Evolutionary conservation across 2,888 invertebrate species (phyloP).

Genomic region (Plebejus anna): DNA sequence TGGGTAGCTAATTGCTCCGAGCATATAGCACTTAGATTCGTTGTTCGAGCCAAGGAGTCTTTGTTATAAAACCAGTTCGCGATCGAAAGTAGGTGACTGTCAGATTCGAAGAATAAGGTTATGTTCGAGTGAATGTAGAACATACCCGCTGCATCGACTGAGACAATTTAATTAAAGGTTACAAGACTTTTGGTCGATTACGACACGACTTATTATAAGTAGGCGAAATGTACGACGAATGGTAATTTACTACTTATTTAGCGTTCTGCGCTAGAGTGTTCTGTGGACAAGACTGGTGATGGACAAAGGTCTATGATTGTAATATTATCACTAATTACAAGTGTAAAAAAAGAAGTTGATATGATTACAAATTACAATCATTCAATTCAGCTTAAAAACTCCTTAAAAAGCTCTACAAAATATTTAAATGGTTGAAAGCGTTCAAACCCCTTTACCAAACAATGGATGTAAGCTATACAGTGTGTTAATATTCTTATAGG

Average conservation of each 20-base stretch:
- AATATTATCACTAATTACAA: neutral
- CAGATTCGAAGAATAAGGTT: constrained; percentile 50
- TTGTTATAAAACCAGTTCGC: constrained; percentile 61
- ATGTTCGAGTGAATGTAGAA: constrained; percentile 51
- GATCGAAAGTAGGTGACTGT: constrained; percentile 71
- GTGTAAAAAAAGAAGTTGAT: neutral
- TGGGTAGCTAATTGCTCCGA: constrained; percentile 17
- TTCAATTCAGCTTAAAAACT: neutral
- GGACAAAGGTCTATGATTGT: neutral
- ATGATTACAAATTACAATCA: neutral
- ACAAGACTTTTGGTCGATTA: constrained; percentile 25
- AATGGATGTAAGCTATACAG: neutral
- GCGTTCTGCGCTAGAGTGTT: no score
- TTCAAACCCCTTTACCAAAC: neutral
- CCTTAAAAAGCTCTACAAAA: neutral
- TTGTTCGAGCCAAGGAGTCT: constrained; percentile 49
- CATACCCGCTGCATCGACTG: constrained; percentile 39
- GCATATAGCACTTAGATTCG: constrained; percentile 17
- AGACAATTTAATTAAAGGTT: constrained; percentile 26
- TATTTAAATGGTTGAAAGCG: neutral
- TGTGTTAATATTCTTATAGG: neutral
- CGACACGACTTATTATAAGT: constrained; percentile 41
- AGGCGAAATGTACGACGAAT: neutral
- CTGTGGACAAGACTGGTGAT: no score
- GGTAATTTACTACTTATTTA: no score